Evolutionary conservation across 2,888 invertebrate genomes (phyloP), one percentile per base, ranked within the genome.

Genomic region (Thecocarcelia acutangulata): DNA sequence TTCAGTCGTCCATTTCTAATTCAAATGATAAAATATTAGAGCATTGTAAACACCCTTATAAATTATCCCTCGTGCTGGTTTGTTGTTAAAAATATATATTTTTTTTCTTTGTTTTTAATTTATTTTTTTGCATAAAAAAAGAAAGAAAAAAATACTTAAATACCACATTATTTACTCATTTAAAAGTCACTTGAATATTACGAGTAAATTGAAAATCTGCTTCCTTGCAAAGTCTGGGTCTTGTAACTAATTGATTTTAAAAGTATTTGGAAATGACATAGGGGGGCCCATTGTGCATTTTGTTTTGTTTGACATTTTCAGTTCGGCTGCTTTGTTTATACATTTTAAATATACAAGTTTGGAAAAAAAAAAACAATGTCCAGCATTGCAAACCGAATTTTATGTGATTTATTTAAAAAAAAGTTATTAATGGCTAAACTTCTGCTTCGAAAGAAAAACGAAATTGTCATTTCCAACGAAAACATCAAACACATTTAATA

Each of bases 211-310:
- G 15, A 19, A 56, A 21, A 58, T 70, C 48, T 63, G 33, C 52
- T 69, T 44, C n/a, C 12, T 46, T 73, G 21, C 15, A n/a, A 63
- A 48, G 58, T 75, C 68, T 48, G 72, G 72, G 76, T 54, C 52
- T 77, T 69, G 77, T 77, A 73, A 81, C 81, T 81, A 81, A 81
- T 81, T 77, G 81, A 81, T 81, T 81, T 76, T 13, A 63, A n/a
- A n/a, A 61, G 68, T 56, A 24, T 46, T 68, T 48, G 21, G 48
- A 28, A 70, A 70, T 50, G 21, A 5, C 42, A 56, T 70, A 70
- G 48, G 56, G 70, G 70, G 70, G 28, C 37, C 44, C 69, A 64
- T 70, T 77, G 63, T 70, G 54, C 33, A 42, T 6, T 54, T 9
- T 17, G 17, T 13, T 19, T 6, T 58, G 24, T 59, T 59, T 37